Base-by-base conservation (phyloP, 2,797 vertebrate species). In the Hypotaenidia okinawae region DNA sequence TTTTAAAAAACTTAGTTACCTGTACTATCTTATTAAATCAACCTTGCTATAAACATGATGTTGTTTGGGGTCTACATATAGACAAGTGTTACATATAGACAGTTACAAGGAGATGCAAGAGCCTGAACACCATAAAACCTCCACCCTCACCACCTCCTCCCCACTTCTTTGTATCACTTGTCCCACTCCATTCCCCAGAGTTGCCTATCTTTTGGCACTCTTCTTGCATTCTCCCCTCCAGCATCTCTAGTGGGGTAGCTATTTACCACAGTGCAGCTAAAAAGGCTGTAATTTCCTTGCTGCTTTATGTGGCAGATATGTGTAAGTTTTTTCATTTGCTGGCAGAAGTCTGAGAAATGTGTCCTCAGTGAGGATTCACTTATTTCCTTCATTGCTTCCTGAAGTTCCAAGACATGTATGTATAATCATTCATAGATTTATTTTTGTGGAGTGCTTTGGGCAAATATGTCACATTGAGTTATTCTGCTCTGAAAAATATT, bases 391-490 rank as follows among this genome's bases (percentile, higher is more conserved):
- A 59, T 41, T 54, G 52, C 73, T 89, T 95, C 89, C 68, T 77
- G 64, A 90, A 87, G 57, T 90, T 83, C 41, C 45, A 87, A 67
- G 90, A 93, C 59, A 41, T 1, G 2, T 51, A 41, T 1, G 2
- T 51, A 66, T 80, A 90, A 93, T 94, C 47, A 94, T 63, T 70
- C 66, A 88, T 11, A 67, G 37, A 32, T 52, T 52, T 74, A 70
- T 83, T 43, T 47, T 47, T 90, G 18, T 28, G 37, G 51, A 86
- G 21, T 86, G 81, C 94, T 92, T 68, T 88, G 83, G 64, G 64
- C 84, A 88, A 64, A 70, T 10, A 13, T 68, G 74, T 76, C 81
- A 79, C 88, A 69, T 63, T 89, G 92, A 93, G 63, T 96, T 94
- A 90, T 87, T 93, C 59, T 57, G 25, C 57, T 69, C 64, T 72